Evolutionary conservation across 1,140 invertebrate genomes (phyloP), one percentile per base, ranked within the genome.

Genomic region (Riptortus pedestris): DNA sequence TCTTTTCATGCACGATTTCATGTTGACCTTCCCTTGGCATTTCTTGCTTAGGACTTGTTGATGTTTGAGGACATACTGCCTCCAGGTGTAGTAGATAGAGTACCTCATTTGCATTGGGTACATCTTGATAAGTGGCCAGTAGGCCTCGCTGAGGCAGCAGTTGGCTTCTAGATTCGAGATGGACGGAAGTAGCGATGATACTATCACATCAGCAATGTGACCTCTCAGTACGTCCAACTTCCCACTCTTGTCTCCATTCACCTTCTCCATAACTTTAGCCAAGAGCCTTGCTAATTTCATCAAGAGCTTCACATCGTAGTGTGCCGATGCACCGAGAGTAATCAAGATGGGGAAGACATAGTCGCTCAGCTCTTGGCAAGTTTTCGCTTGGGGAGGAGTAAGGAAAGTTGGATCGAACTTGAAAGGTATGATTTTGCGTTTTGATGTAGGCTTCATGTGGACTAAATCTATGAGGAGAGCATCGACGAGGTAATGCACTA

Each of bases 1-100:
- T 57, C 96, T 81, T 78, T 98, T 98, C 90, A 99, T 96, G 7
- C 97, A 88, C 66, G 92, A 93, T 72, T 96, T 96, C 5, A 96
- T 90, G 71, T 90, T 87, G 70, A 48, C 43, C 26, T 55, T 52
- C 20, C 51, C 52, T 38, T 66, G 52, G n/a, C 51, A 48, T 52
- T 59, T 60, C 22, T 60, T 66, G 12, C 20, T 26, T 9, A 66
- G 27, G 38, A 55, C 18, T 22, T 43, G n/a, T 60, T 63, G 43
- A 62, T 33, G 60, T 47, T 45, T 45, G n/a, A 59, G 47, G 2
- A 64, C 14, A 67, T 60, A 67, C 43, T 67, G 27, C 14, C 57
- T 60, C 65, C 65, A 66, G 2, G 20, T 29, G 24, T 59, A 60
- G 63, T 62, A 67, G 69, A 66, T 65, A 18, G 33, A 63, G 60